These are phyloP conservation scores for Hydrophis major DNA, from an alignment of 2,797 vertebrate species.

Conservation along the genomic window DNA sequence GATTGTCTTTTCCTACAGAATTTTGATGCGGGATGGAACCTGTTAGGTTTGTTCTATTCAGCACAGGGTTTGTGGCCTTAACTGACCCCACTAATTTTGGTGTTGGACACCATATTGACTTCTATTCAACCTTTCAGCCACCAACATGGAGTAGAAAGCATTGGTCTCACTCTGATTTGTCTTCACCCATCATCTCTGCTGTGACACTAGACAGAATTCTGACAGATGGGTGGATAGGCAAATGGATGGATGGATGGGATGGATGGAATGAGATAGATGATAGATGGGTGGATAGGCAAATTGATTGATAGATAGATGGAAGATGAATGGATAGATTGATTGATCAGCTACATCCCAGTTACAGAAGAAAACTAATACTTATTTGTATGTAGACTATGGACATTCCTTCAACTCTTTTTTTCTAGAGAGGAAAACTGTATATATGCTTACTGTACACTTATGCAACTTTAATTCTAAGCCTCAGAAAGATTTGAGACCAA, in stretches of 20 bases:
- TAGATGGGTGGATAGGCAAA: too few relatives aligned
- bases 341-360: not conserved
- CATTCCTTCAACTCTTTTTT: not conserved
- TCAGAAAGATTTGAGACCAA: not conserved
- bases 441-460: not conserved
- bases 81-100: not conserved
- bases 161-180: not conserved
- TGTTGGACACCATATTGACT: not conserved
- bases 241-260: too few relatives aligned
- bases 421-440: not conserved
- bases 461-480: not conserved
- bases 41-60: not conserved
- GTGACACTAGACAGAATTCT: not conserved
- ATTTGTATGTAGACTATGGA: not conserved
- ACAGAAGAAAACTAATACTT: not conserved
- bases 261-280: too few relatives aligned
- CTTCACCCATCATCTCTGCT: not conserved
- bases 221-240: not conserved
- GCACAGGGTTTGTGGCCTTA: not conserved
- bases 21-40: not conserved
- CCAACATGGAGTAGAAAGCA: not conserved
- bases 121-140: not conserved
- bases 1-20: not conserved
- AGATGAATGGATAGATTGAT: too few relatives aligned
- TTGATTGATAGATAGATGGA: too few relatives aligned